Evolutionary conservation across 2,888 invertebrate genomes (phyloP).

Genomic region (Noctuana brunneofusca): DNA sequence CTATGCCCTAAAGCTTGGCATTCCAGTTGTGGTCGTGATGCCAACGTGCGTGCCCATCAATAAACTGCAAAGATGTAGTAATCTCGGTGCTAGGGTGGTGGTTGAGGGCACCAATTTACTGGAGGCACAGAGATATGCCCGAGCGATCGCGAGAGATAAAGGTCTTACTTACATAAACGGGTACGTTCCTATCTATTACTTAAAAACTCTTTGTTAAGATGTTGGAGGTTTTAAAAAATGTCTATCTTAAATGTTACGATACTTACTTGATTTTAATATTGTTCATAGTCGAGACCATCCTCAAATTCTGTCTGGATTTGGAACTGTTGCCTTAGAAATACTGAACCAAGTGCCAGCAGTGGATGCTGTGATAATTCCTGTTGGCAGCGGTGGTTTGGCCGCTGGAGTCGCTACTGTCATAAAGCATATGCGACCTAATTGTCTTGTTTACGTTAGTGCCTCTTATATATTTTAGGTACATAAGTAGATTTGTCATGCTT

Average conservation of each 20-base stretch:
- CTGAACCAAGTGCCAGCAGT: conserved; percentile 91
- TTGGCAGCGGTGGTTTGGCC: conserved; percentile 94
- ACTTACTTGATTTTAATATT: not conserved
- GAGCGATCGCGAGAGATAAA: conserved; percentile 82
- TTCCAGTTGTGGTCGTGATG: conserved; percentile 87
- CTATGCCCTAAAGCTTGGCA: conserved; percentile 83
- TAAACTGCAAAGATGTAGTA: conserved; percentile 85
- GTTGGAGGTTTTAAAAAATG: not conserved
- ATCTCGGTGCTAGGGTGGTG: conserved; percentile 85
- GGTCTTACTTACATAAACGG: conserved; percentile 86
- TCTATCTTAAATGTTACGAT: not conserved
- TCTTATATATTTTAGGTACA: no score
- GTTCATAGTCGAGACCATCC: conserved; percentile 93
- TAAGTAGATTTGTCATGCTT: no score
- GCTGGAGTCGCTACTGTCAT: conserved; percentile 93
- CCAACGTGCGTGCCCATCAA: conserved; percentile 85
- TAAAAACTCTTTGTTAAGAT: not conserved
- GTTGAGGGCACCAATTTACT: conserved; percentile 84
- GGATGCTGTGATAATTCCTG: conserved; percentile 94
- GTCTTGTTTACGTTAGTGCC: conserved; percentile 91
- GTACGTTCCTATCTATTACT: conserved; percentile 53
- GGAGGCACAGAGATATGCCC: conserved; percentile 84
- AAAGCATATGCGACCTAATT: conserved; percentile 90
- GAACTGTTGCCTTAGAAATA: conserved; percentile 95
- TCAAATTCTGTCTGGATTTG: conserved; percentile 95